Evolutionary conservation across 1,140 invertebrate genomes (phyloP).

Genomic region (Patella vulgata): DNA sequence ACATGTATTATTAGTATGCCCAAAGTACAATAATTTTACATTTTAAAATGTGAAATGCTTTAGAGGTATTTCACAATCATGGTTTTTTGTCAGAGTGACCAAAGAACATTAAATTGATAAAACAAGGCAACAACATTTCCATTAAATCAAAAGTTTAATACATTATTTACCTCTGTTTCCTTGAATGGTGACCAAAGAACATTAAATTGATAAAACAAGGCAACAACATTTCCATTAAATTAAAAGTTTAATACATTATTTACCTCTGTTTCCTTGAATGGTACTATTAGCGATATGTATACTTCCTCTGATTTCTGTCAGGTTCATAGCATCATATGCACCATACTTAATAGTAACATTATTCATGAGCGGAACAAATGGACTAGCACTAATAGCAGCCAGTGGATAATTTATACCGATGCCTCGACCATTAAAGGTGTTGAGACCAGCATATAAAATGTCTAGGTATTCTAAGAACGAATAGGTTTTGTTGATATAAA

Average conservation of each 20-base stretch:
- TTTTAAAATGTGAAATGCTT: no score
- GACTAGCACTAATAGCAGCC: conserved; percentile 87
- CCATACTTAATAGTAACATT: conserved; percentile 83
- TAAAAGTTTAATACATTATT: no score
- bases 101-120: no score
- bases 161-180: conserved; percentile 77
- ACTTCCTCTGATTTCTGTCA: conserved; percentile 84
- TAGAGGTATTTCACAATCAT: no score
- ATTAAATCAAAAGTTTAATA: no score
- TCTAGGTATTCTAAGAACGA: conserved; percentile 83
- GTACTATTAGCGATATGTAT: conserved; percentile 83
- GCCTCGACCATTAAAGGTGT: conserved; percentile 61
- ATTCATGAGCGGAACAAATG: conserved; percentile 85
- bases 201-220: no score
- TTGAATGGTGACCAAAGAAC: no score
- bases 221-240: no score
- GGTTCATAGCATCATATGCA: conserved; percentile 91
- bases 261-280: conserved; percentile 83
- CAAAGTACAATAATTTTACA: no score
- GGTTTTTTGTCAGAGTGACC: no score
- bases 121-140: no score
- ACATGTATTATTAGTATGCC: no score
- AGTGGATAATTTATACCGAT: conserved; percentile 82
- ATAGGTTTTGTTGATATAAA: conserved; percentile 73
- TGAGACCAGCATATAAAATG: conserved; percentile 82